These are phyloP conservation scores for Procavia capensis DNA, from an alignment of 2,113 vertebrate genomes.

Conservation along the genomic window DNA sequence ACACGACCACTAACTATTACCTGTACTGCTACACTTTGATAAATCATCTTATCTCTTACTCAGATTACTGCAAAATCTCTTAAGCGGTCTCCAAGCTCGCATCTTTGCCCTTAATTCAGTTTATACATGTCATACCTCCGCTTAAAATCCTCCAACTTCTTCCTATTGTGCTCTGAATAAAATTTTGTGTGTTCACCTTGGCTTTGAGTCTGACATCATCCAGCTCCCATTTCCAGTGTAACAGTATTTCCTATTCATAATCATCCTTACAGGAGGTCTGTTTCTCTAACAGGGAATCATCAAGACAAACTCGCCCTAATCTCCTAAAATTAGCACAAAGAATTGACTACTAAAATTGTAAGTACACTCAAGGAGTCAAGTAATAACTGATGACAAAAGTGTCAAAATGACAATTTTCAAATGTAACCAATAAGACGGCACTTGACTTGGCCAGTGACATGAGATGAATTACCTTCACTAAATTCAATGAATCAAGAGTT, in stretches of 20 bases:
- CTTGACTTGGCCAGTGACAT: too few species aligned
- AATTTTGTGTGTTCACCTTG: background rate
- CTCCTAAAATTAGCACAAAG: background rate
- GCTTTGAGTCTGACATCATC: background rate
- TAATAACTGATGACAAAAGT: background rate
- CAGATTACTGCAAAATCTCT: background rate
- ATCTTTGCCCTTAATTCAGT: background rate
- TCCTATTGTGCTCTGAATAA: background rate
- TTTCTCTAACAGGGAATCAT: conserved; percentile 28
- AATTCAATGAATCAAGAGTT: background rate
- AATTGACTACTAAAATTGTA: conserved; percentile 21
- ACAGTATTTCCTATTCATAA: background rate
- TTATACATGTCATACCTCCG: background rate
- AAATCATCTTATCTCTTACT: background rate
- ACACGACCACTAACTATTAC: background rate
- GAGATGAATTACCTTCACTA: background rate
- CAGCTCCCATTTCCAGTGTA: background rate
- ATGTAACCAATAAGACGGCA: conserved; percentile 26
- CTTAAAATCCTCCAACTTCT: conserved; percentile 8
- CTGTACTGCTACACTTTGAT: background rate
- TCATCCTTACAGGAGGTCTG: background rate
- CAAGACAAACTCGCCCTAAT: background rate
- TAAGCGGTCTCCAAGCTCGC: background rate
- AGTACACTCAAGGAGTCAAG: background rate
- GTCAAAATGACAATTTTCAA: conserved; percentile 4